Percentiles rank a stretch among this genome's conserved stretches.
Evolutionary conservation across 1,140 invertebrate genomes (phyloP).

Genomic region (Drepana arcuata): DNA sequence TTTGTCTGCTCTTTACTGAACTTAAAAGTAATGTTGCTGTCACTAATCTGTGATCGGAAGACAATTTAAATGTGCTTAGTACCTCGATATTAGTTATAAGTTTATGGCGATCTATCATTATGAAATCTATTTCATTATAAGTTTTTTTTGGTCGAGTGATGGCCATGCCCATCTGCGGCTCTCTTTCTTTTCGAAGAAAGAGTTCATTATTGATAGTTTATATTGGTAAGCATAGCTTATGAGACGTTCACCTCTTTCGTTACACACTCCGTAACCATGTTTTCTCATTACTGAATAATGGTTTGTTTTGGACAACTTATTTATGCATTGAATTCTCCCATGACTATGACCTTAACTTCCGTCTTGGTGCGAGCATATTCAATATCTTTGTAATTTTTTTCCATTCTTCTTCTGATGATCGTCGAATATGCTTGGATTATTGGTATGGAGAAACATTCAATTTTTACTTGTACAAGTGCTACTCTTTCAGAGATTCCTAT

Average conservation of each 20-base stretch:
- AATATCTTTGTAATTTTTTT: not conserved
- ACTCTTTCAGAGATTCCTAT: not conserved
- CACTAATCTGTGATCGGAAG: no score
- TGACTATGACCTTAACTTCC: not conserved
- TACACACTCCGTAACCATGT: not conserved
- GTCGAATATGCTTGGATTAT: not conserved
- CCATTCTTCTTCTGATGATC: not conserved
- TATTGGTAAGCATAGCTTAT: not conserved
- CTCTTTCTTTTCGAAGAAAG: not conserved
- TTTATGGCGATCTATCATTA: not conserved
- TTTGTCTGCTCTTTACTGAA: no score
- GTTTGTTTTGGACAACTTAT: not conserved
- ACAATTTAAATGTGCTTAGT: no score
- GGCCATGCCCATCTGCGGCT: not conserved
- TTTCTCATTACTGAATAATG: not conserved
- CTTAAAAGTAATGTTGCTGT: no score
- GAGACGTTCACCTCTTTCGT: not conserved
- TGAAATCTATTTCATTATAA: not conserved
- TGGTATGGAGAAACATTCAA: no score
- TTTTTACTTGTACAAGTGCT: not conserved
- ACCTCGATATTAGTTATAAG: constrained; percentile 1
- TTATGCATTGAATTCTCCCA: constrained; percentile 1
- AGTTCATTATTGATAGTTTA: not conserved
- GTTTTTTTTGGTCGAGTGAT: not conserved
- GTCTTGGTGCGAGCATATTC: not conserved